Evolutionary conservation across 2,888 invertebrate species (phyloP), one percentile per base, ranked within the genome.

Genomic region (Eupithecia inturbata): DNA sequence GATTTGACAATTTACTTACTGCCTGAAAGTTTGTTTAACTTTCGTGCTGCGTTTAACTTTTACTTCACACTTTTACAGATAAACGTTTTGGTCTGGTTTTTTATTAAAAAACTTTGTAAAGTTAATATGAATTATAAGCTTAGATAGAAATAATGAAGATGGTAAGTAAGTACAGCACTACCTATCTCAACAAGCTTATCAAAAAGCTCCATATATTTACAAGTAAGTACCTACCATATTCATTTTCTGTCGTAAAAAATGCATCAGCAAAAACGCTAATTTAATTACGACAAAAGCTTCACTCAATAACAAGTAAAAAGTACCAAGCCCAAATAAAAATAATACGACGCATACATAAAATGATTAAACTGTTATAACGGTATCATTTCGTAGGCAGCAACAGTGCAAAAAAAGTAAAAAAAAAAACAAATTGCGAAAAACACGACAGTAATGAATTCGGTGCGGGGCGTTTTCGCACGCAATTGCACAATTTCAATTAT

Each of bases 401-500:
- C 85, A 84, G 74, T 82, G 84, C 82, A 87, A 88, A 88, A 88
- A 89, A 70, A 68, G 41, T 53, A 22, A 33, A 57, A 75, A 86
- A 85, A 84, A 83, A 88, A 86, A 87, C 84, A 87, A 89, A 89
- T 85, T 88, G 88, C 88, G 86, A 90, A 92, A 90, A 90, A 92
- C 88, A 88, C 85, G 86, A 83, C 85, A 83, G 88, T 94, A 93
- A 94, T 94, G 93, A 94, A 93, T 94, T 92, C 90, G 90, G 90
- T 82, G 89, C 86, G 86, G 88, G 85, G 87, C 87, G 90, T 91
- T 93, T 80, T 94, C 88, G 94, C 95, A 95, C 94, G 95, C 94
- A 93, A 94, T 94, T 94, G 94, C 95, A 94, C 94, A 93, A 93
- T 95, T 95, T 94, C 95, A 95, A 95, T 95, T 95, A 95, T 93